Evolutionary conservation across 2,888 invertebrate species (phyloP).

Genomic region (Prionchulus punctatus): DNA sequence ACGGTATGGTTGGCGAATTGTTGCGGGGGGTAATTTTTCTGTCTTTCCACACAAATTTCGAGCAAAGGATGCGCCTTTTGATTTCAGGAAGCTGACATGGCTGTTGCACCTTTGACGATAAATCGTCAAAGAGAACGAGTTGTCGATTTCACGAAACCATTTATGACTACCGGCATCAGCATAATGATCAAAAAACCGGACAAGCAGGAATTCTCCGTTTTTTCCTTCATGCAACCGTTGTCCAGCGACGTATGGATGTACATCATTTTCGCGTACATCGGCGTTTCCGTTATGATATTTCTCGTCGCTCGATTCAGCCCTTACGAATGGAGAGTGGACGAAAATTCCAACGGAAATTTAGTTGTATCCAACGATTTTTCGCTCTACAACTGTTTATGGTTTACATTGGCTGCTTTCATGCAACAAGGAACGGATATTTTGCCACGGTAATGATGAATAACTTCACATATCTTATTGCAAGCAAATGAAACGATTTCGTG

Average conservation of each 20-base stretch:
- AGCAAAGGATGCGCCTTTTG: neutral
- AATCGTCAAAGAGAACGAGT: constrained; percentile 79
- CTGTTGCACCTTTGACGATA: constrained; percentile 83
- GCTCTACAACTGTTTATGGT: constrained; percentile 90
- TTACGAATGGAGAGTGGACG: constrained; percentile 68
- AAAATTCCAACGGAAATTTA: constrained; percentile 34
- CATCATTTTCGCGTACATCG: constrained; percentile 64
- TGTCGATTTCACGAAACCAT: constrained; percentile 89
- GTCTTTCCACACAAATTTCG: neutral
- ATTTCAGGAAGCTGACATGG: constrained; percentile 75
- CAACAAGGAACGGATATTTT: constrained; percentile 94
- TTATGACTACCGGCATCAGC: constrained; percentile 81
- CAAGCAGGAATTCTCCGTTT: constrained; percentile 54
- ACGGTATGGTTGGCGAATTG: constrained; percentile 40
- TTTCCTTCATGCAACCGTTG: constrained; percentile 87
- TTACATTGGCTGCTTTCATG: constrained; percentile 90
- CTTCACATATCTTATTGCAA: neutral
- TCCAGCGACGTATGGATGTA: constrained; percentile 84
- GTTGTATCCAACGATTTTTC: constrained; percentile 62
- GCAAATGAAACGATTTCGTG: neutral
- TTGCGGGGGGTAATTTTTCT: constrained; percentile 25
- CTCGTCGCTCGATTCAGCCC: constrained; percentile 10
- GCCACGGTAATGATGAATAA: constrained; percentile 51
- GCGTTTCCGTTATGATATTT: constrained; percentile 29
- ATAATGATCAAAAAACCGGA: constrained; percentile 79